phyloP scores from a whole-genome alignment of 2,113 vertebrate species.

The Oreochromis spilurus region DNA sequence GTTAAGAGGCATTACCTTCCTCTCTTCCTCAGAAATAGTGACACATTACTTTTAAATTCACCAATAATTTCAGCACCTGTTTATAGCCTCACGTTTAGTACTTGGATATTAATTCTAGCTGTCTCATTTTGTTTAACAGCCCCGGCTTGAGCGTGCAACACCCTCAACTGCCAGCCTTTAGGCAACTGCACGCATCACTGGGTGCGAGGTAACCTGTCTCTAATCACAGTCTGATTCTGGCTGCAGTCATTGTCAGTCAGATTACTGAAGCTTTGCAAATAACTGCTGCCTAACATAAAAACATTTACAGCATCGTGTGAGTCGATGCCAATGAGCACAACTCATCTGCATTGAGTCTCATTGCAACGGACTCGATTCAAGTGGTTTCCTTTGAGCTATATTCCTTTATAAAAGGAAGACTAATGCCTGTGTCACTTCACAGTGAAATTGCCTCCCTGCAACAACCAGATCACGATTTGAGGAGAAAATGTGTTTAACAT shows the following conservation, averaged over 20 bases:
- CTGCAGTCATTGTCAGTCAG: not conserved
- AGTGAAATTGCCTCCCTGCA: not conserved
- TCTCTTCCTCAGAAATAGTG: not conserved
- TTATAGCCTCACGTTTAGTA: not conserved
- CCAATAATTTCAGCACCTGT: not conserved
- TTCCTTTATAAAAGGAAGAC: not conserved
- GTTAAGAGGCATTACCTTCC: not conserved
- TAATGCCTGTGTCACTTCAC: accelerated
- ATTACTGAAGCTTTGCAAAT: not conserved
- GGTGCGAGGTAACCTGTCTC: not conserved
- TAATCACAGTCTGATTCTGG: not conserved
- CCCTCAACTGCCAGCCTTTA: not conserved
- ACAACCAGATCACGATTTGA: not conserved
- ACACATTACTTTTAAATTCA: not conserved
- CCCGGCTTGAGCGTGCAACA: not conserved
- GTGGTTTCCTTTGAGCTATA: not conserved
- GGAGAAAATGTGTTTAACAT: not conserved
- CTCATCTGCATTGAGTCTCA: not conserved
- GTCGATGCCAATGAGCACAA: not conserved
- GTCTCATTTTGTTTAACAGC: not conserved
- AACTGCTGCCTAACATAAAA: not conserved
- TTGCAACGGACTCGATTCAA: accelerated
- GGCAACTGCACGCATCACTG: not conserved
- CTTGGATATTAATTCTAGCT: not conserved
- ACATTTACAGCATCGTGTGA: accelerated